phyloP scores from a whole-genome alignment of 1,140 invertebrate species.

The Berghia stephanieae region DNA sequence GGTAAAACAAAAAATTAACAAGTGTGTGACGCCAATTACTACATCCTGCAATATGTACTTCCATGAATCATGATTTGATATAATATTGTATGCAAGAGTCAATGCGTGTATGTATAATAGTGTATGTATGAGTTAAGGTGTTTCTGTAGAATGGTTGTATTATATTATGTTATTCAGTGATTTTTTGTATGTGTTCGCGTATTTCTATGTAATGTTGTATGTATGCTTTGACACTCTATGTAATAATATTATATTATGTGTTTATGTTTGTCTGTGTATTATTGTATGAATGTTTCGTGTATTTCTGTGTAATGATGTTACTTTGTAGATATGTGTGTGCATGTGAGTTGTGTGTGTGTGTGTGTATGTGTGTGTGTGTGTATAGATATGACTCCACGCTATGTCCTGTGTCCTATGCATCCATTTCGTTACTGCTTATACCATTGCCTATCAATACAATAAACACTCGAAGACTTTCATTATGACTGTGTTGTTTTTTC shows the following conservation, averaged over 20 bases:
- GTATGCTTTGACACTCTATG: not conserved
- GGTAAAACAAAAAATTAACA: too few species aligned
- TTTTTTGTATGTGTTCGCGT: not conserved
- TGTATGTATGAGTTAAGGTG: not conserved
- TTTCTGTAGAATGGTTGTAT: not conserved
- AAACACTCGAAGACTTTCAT: not conserved
- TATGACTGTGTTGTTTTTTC: not conserved
- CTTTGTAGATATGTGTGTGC: slow-evolving; percentile 14
- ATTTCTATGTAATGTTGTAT: not conserved
- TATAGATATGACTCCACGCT: not conserved
- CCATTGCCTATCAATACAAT: not conserved
- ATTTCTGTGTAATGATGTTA: not conserved
- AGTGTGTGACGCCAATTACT: too few species aligned
- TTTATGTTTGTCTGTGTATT: slow-evolving; percentile 23
- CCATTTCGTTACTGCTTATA: not conserved
- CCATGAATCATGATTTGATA: too few species aligned
- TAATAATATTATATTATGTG: not conserved
- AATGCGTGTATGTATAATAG: not conserved
- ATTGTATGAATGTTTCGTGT: slow-evolving; percentile 19
- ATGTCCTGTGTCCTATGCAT: not conserved
- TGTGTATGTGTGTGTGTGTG: slow-evolving; percentile 5
- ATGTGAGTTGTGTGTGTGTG: too few species aligned
- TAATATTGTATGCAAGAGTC: not conserved
- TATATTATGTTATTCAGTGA: not conserved
- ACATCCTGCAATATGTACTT: too few species aligned